Percentiles rank a stretch among this genome's conserved stretches.
These are phyloP conservation scores for Chiloscyllium plagiosum DNA, from an alignment of 2,113 vertebrate species.

Conservation along the genomic window DNA sequence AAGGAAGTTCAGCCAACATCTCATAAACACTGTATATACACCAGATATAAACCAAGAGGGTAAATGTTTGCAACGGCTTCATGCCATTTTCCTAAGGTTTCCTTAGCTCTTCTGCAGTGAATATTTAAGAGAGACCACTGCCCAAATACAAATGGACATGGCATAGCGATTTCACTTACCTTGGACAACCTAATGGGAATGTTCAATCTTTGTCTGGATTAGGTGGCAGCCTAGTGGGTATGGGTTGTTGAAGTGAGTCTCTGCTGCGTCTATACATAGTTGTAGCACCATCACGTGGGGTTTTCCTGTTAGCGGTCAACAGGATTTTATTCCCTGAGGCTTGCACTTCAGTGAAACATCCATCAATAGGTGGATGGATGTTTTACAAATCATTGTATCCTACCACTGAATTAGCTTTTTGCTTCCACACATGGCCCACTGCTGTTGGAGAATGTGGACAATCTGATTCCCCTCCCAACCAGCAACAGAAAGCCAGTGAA, in stretches of 20 bases:
- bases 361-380: background rate
- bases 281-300: background rate
- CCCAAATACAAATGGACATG: too few relatives aligned
- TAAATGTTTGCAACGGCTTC: too few relatives aligned
- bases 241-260: background rate
- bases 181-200: too few relatives aligned
- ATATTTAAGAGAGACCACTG: too few relatives aligned
- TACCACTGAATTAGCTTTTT: background rate
- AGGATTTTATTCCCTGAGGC: background rate
- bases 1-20: background rate
- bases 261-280: background rate
- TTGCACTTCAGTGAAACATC: background rate
- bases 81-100: background rate
- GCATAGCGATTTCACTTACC: too few relatives aligned
- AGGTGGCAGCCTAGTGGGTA: background rate
- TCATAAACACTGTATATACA: background rate
- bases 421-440: background rate
- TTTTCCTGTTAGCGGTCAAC: background rate
- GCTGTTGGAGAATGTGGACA: background rate
- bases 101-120: background rate
- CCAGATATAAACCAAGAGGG: background rate
- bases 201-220: background rate
- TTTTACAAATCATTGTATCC: background rate
- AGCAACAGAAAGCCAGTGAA: background rate
- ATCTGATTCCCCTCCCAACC: background rate